Conservation (phyloP, 2,888 invertebrate species). For the Lasioglossum vierecki region DNA sequence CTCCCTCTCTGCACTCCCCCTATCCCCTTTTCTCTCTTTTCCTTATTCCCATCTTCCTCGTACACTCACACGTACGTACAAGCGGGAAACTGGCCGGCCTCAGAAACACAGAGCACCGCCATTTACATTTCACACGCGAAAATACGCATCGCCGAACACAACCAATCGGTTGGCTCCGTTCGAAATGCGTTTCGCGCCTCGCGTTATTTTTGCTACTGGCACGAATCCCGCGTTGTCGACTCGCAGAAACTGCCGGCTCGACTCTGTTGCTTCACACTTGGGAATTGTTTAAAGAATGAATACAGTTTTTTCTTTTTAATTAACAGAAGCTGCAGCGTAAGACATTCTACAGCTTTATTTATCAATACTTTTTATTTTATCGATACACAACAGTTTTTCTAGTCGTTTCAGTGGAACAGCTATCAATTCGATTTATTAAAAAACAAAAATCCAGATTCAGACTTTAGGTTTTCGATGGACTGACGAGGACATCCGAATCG, state of each 20-base stretch:
- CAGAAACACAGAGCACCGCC: conserved; percentile 70
- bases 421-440: no score
- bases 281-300: background rate
- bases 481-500: no score
- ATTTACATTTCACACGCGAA: conserved; percentile 82
- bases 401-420: no score
- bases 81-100: conserved; percentile 54
- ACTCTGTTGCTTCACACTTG: background rate
- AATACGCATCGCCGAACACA: conserved; percentile 79
- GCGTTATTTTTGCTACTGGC: conserved; percentile 50
- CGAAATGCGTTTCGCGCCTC: conserved; percentile 59
- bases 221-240: conserved; percentile 14
- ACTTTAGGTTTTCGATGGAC: no score
- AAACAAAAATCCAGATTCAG: no score
- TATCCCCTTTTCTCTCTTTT: conserved; percentile 35
- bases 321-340: background rate
- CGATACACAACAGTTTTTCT: no score
- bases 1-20: background rate
- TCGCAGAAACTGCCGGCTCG: background rate
- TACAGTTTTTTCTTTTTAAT: background rate
- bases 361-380: no score
- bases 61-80: conserved; percentile 39
- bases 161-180: conserved; percentile 78
- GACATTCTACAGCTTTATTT: no score
- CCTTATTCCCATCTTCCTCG: conserved; percentile 42